Evolutionary conservation across 2,113 vertebrate genomes (phyloP), one percentile per base, ranked within the genome.

Genomic region (Dipodomys ordii): DNA sequence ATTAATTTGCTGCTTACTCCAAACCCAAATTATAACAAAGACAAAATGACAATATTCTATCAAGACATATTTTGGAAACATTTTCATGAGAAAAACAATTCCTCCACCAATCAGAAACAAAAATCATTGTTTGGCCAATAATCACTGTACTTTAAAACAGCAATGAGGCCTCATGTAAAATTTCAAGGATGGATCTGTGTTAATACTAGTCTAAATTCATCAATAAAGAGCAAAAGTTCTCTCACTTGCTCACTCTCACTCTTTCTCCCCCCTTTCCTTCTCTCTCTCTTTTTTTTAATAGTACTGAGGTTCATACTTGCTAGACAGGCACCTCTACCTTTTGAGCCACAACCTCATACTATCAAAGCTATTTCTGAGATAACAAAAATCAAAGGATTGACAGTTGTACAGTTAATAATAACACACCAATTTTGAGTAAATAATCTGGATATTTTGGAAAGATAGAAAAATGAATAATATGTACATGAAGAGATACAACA

Each of bases 41-140:
- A 88, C 35, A 90, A 89, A 92, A n/a, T 79, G 20, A 46, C 44
- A 84, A 83, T 19, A 81, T 7, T 65, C 8, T 46, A 91, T 32
- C 60, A 92, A 92, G 71, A 72, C 83, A 77, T 27, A 89, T 23
- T 83, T 95, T 83, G 39, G 46, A 93, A 77, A 62, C 8, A 76
- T 53, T 65, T 89, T 92, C 57, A 32, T 67, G 8, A 30, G 64
- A 71, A 95, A 88, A 89, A 83, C 76, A 91, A 74, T 83, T 30
- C 6, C 7, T 23, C 18, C 27, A 81, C 20, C 44, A 53, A 53
- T 93, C 53, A 85, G 27, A 69, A 76, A 32, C 2, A 62, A 46
- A 92, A 86, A 79, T 73, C 18, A 71, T 0, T 62, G 8, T 62
- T 65, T 80, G 30, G 10, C 72, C 49, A 87, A 20, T 69, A 82